A percentile compares a stretch with the other conserved stretches of the same genome.
phyloP scores from a whole-genome alignment of 2,888 invertebrate species.

The Rhodophaea formosa region DNA sequence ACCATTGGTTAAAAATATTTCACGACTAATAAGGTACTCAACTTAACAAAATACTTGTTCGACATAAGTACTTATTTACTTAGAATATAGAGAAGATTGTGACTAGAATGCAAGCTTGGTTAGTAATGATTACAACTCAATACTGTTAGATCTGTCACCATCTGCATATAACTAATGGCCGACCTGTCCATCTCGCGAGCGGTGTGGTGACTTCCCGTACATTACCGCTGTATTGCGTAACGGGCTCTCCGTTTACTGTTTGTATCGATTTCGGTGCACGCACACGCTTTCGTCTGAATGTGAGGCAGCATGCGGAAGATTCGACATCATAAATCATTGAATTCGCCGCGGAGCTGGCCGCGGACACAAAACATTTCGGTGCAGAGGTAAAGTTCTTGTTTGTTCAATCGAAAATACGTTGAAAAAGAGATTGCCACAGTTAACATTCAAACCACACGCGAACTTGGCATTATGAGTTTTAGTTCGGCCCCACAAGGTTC shows the following conservation, averaged over 20 bases:
- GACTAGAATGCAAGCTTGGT: no score
- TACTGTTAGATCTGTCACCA: slow-evolving; percentile 11
- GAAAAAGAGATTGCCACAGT: no score
- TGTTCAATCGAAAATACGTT: no score
- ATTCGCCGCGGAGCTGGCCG: slow-evolving; percentile 46
- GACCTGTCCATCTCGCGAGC: slow-evolving; percentile 18
- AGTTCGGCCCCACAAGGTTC: no score
- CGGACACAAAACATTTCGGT: background rate
- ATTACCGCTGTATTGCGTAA: slow-evolving; percentile 59
- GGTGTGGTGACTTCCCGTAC: slow-evolving; percentile 46
- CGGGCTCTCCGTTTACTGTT: slow-evolving; percentile 60
- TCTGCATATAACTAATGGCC: slow-evolving; percentile 23
- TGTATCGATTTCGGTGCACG: slow-evolving; percentile 55
- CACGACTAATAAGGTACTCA: no score
- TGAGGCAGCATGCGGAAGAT: slow-evolving; percentile 67
- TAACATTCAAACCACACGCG: no score
- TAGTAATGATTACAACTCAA: background rate
- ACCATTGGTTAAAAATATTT: no score
- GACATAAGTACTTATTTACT: no score
- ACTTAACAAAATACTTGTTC: no score
- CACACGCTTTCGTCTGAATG: slow-evolving; percentile 28
- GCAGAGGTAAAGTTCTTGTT: slow-evolving; percentile 15
- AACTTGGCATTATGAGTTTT: no score
- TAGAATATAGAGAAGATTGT: no score
- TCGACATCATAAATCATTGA: slow-evolving; percentile 59